Evolutionary conservation across 2,888 invertebrate species (phyloP), one percentile per base, ranked within the genome.

Genomic region (Sminthurides aquaticus): DNA sequence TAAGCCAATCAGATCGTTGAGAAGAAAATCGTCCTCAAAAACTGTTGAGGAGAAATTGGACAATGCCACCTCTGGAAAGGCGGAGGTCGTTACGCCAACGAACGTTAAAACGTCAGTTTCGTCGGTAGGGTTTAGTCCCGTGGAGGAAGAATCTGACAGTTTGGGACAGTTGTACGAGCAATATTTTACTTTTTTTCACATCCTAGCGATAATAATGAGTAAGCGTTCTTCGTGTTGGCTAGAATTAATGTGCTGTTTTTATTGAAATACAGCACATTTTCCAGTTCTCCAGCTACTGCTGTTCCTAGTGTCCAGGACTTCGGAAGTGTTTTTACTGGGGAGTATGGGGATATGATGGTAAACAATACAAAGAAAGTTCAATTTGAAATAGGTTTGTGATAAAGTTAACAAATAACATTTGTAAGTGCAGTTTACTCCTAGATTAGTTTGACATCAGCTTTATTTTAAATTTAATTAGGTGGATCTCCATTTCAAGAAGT

Each of bases 1-100:
- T 76, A 84, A 85, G 77, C 81, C 83, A 67, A 75, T 82, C 62
- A 81, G 81, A 73, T 81, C 82, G 79, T 8, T 49, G 24, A 43
- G 55, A 20, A 34, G 49, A 25, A 52, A 29, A 34, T 48, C 60
- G 5, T n/a, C n/a, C n/a, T 18, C 49, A 11, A 29, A 34, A 18
- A 20, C 58, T 5, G n/a, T 29, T 20, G 56, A 56, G 25, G 56
- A 56, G 5, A 34, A 15, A 34, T 5, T 34, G 43, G 43, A 34
- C 15, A 15, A 15, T 5, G 56, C 8, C 5, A 54, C 24, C 18
- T 3, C 3, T 8, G 25, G 26, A 24, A 5, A 22, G 15, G 25
- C 24, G 25, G 18, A 25, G 15, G 15, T 56, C 24, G 56, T 26
- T 18, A 56, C 5, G 11, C 11, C 56, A 24, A 8, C 54, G 8